Conservation (phyloP, 1,140 invertebrate genomes). For the Aphelinus certus region DNA sequence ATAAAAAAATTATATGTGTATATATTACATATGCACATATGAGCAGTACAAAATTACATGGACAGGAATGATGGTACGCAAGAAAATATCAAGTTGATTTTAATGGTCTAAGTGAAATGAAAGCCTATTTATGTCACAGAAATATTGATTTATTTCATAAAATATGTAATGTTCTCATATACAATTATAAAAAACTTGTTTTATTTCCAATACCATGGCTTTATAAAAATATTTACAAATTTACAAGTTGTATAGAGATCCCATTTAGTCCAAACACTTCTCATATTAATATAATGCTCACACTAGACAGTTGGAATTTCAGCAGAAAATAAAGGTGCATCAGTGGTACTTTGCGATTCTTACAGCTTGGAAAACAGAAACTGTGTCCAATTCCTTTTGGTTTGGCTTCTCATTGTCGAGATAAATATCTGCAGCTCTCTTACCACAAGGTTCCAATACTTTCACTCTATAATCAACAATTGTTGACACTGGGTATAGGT, state of each 20-base stretch:
- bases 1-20: too few species aligned
- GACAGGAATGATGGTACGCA: too few species aligned
- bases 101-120: too few species aligned
- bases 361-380: slow-evolving; percentile 87
- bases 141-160: slow-evolving; percentile 51
- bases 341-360: slow-evolving; percentile 69
- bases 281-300: background rate
- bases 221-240: slow-evolving; percentile 17
- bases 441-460: slow-evolving; percentile 84
- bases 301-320: slow-evolving; percentile 52
- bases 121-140: slow-evolving; percentile 47
- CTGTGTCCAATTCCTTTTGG: slow-evolving; percentile 90
- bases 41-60: too few species aligned
- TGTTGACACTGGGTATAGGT: slow-evolving; percentile 86
- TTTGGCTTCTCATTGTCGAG: slow-evolving; percentile 88
- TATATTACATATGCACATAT: too few species aligned
- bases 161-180: slow-evolving; percentile 54
- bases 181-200: slow-evolving; percentile 45
- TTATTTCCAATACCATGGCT: slow-evolving; percentile 21
- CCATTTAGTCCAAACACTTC: too few species aligned
- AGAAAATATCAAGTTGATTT: too few species aligned
- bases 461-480: slow-evolving; percentile 90
- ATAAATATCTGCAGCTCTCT: slow-evolving; percentile 78
- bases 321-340: slow-evolving; percentile 60
- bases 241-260: too few species aligned